Conservation (phyloP, 2,888 invertebrate species). For the Atrina japonica region DNA sequence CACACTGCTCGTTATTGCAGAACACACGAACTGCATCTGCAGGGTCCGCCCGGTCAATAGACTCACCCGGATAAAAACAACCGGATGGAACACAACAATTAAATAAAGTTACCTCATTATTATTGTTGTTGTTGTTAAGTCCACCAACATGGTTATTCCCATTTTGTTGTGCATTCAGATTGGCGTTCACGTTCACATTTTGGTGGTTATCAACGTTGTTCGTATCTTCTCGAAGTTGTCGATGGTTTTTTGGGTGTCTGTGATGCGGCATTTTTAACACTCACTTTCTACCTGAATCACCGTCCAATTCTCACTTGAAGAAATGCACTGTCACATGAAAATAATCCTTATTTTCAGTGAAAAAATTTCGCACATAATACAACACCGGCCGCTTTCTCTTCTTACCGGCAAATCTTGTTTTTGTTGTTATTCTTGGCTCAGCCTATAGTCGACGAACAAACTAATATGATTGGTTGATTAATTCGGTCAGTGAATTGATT, state of each 20-base stretch:
- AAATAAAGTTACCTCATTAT: conserved; percentile 26
- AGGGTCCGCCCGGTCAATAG: conserved; percentile 70
- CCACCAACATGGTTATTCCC: conserved; percentile 32
- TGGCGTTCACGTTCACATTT: conserved; percentile 56
- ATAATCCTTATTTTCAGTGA: not conserved
- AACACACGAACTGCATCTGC: conserved; percentile 88
- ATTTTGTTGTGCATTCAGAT: conserved; percentile 17
- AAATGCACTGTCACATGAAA: conserved; percentile 21
- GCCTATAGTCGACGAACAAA: conserved; percentile 19
- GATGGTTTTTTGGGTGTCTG: conserved; percentile 65
- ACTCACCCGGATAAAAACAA: conserved; percentile 62
- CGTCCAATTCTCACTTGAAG: not conserved
- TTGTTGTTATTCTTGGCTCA: conserved; percentile 36
- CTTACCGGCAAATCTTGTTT: conserved; percentile 32
- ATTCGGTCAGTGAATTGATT: conserved; percentile 40
- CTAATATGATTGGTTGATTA: conserved; percentile 32
- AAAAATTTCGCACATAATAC: conserved; percentile 21
- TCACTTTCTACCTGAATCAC: not conserved
- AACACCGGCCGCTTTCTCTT: conserved; percentile 22
- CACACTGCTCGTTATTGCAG: conserved; percentile 97
- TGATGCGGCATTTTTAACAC: conserved; percentile 67
- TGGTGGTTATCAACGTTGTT: conserved; percentile 56
- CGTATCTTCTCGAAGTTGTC: conserved; percentile 51
- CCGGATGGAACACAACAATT: conserved; percentile 69
- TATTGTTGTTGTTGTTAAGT: conserved; percentile 16